Conservation (phyloP, 2,888 invertebrate species). For the Myathropa florea region DNA sequence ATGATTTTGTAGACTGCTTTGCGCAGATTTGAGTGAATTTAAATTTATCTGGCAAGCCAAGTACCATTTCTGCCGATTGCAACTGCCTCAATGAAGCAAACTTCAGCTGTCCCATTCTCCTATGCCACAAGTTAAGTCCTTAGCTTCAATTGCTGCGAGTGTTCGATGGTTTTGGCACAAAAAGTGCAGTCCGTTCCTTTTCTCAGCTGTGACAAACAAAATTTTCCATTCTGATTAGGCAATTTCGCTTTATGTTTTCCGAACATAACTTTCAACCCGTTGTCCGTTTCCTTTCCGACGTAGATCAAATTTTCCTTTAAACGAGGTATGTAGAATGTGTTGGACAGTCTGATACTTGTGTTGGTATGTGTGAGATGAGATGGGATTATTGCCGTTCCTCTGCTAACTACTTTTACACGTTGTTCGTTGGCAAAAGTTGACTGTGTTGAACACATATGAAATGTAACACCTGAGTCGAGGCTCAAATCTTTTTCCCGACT, state of each 20-base stretch:
- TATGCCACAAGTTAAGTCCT: conserved; percentile 21
- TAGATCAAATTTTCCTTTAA: conserved; percentile 30
- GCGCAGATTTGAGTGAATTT: conserved; percentile 9
- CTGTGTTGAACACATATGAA: neutral
- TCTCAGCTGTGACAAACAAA: conserved; percentile 16
- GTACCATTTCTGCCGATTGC: conserved; percentile 18
- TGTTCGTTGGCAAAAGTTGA: conserved; percentile 29
- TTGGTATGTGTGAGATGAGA: conserved; percentile 10
- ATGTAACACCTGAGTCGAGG: conserved; percentile 21
- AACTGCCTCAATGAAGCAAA: conserved; percentile 17
- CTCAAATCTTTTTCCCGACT: neutral
- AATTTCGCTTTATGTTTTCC: conserved; percentile 7
- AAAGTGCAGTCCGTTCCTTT: neutral
- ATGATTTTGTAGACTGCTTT: conserved; percentile 16
- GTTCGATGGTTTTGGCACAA: neutral
- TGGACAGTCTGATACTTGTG: conserved; percentile 3
- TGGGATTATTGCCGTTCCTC: conserved; percentile 8
- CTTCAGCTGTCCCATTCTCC: conserved; percentile 35
- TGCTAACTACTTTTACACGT: conserved; percentile 4
- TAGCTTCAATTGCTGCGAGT: neutral
- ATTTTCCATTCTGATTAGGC: neutral
- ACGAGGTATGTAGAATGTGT: conserved; percentile 9
- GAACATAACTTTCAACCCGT: neutral
- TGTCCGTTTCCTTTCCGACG: conserved; percentile 10
- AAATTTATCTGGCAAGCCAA: conserved; percentile 16